Conservation (phyloP, 2,888 invertebrate species). For the Melanchra persicariae region DNA sequence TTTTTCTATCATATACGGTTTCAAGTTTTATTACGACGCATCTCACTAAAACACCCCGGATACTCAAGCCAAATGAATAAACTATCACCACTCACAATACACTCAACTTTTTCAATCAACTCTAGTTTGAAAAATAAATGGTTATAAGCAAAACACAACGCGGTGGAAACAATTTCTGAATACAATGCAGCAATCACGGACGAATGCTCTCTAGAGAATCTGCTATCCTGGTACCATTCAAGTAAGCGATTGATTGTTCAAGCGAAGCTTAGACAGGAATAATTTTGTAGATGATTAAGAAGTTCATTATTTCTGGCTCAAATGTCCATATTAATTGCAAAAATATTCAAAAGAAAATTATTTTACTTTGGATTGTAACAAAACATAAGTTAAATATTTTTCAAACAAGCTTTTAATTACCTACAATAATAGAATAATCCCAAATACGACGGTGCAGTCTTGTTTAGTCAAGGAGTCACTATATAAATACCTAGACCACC, state of each 20-base stretch:
- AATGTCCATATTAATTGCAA: neutral
- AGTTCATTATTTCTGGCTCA: no score
- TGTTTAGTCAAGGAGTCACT: no score
- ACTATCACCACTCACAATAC: neutral
- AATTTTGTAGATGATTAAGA: no score
- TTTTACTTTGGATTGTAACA: neutral
- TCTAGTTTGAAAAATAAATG: constrained; percentile 4
- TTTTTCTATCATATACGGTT: neutral
- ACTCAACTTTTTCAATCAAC: constrained; percentile 33
- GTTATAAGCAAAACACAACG: neutral
- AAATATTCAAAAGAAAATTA: neutral
- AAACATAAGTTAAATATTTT: no score
- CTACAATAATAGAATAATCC: no score
- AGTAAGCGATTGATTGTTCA: constrained; percentile 31
- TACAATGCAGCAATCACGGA: constrained; percentile 35
- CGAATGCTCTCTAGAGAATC: constrained; percentile 13
- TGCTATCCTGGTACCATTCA: constrained; percentile 5
- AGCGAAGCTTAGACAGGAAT: neutral
- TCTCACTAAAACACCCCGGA: neutral
- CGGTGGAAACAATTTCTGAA: constrained; percentile 25
- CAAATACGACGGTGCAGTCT: no score
- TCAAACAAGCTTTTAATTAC: no score
- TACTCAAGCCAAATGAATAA: neutral
- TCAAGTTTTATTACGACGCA: neutral
- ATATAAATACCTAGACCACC: no score